Conservation (phyloP, 2,113 vertebrate species). For the Onychorhynchus coronatus region DNA sequence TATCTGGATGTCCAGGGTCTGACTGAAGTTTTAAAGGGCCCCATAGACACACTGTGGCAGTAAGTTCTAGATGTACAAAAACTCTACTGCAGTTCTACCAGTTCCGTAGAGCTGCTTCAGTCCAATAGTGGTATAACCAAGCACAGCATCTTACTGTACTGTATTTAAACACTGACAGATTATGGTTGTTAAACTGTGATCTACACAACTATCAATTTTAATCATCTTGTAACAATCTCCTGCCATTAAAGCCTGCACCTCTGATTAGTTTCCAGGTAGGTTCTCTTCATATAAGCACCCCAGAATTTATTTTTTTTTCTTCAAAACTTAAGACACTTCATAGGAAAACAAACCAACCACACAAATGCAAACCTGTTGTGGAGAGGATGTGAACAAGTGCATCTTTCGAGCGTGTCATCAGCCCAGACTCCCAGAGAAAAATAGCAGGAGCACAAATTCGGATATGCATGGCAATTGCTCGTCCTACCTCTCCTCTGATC, state of each 20-base stretch:
- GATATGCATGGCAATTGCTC: background rate
- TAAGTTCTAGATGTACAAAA: background rate
- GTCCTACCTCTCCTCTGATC: background rate
- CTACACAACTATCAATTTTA: background rate
- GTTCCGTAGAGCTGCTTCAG: background rate
- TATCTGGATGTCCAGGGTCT: background rate
- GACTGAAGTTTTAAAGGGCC: background rate
- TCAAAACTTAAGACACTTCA: background rate
- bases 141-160: background rate
- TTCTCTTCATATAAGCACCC: background rate
- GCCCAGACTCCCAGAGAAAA: background rate
- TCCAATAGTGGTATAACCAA: background rate
- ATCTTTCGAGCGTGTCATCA: background rate
- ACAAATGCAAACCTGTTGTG: slow-evolving; percentile 9
- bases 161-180: background rate
- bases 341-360: slow-evolving; percentile 20
- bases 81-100: background rate
- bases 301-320: background rate
- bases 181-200: background rate
- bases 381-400: background rate
- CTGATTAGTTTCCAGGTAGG: background rate
- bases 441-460: slow-evolving; percentile 9
- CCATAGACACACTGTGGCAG: background rate
- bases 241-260: background rate
- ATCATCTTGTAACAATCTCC: background rate